A percentile compares a stretch with the other conserved stretches of the same genome.
Conservation (phyloP, 2,113 vertebrate genomes). For the Salvelinus fontinalis region DNA sequence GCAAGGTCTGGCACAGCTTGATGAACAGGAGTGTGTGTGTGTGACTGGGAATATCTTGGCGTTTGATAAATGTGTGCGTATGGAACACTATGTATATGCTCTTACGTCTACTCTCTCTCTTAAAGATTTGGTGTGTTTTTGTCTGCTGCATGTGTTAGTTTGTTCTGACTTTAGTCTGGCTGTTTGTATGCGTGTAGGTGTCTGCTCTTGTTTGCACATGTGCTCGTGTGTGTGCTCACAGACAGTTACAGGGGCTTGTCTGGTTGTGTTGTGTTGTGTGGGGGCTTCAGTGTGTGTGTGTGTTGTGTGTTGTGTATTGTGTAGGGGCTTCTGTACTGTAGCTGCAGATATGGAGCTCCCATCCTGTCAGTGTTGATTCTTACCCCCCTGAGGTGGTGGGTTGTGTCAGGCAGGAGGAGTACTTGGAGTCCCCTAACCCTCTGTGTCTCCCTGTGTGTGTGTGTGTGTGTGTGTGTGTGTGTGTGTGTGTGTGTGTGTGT, state of each 20-base stretch:
- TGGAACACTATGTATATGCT: background rate
- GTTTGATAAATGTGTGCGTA: background rate
- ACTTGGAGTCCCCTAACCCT: background rate
- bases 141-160: background rate
- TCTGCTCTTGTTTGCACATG: background rate
- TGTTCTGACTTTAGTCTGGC: background rate
- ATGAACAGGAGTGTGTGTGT: background rate
- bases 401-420: background rate
- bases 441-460: background rate
- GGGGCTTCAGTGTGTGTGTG: background rate
- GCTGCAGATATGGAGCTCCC: background rate
- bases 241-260: background rate
- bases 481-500: background rate
- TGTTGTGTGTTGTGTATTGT: conserved; percentile 1
- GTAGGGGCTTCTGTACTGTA: background rate
- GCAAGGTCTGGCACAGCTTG: background rate
- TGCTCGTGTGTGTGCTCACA: background rate
- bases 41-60: background rate
- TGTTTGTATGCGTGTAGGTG: background rate
- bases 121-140: background rate
- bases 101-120: background rate
- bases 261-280: background rate
- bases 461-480: conserved; percentile 8
- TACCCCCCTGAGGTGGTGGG: background rate
- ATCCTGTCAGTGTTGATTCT: conserved; percentile 7